Base-by-base conservation (phyloP, 2,888 invertebrate species). In the Orthosia gothica region DNA sequence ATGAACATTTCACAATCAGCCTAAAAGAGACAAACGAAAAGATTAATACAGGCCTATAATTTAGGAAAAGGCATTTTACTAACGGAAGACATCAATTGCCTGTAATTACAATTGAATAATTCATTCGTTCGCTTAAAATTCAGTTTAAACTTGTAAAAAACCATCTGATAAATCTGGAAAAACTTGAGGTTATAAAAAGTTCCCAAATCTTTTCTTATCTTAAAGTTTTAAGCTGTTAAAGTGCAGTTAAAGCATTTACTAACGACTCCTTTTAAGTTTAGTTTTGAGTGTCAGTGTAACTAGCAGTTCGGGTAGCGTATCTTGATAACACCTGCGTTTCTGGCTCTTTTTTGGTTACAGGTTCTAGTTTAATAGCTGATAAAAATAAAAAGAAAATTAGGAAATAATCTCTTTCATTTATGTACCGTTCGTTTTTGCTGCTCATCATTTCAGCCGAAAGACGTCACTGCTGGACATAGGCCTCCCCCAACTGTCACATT, bases 161-260 rank as follows among this genome's bases (percentile, higher is more conserved):
- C 45, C 59, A 57, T 49, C 49, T 49, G 65, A 72, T 45, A 72
- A 23, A 23, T 58, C 16, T 23, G 18, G 20, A 75, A 74, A 4
- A 79, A 66, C 57, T 70, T 70, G 20, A 47, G 54, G 54, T 68
- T 70, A 66, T 49, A 58, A 79, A 69, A 82, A 76, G 61, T 76
- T 68, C 26, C 64, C 67, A 61, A 82, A 83, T 73, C 65, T 80
- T 83, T 64, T 59, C 50, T 83, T 83, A 82, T 83, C 83, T 76
- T 32, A 61, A 83, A 76, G 70, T 76, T 79, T 76, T 68, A 82
- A 79, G 59, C 52, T 63, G 69, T 82, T 63, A 70, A 81, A 82
- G 52, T 79, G 65, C 50, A 82, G 79, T 82, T 81, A 73, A 78
- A 82, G 58, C 69, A 50, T 66, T 66, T 82, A 66, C 81, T 82